Base-by-base conservation (phyloP, 2,888 invertebrate species). In the Sinhomidia bicolor region DNA sequence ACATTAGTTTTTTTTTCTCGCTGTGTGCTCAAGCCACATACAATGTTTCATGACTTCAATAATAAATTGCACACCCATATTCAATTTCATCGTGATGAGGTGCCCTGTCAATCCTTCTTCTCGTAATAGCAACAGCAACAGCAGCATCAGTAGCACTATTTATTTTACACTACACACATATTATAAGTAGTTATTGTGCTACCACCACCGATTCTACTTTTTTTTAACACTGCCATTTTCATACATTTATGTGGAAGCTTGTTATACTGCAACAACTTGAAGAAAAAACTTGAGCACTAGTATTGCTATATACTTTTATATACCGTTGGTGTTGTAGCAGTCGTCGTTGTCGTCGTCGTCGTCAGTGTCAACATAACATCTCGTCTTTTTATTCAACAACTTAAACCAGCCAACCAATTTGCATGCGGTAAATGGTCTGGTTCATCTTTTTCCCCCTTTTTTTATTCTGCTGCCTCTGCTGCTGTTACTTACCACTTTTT, bases 391-490 rank as follows among this genome's bases (percentile, higher is more conserved):
- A 20, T 47, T 14, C 78, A 78, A 84, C 68, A 60, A 68, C 80
- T 26, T 54, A 54, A 54, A 80, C 65, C 17, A 36, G 41, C 47
- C 29, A 26, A 87, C 44, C 57, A 32, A 87, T 87, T 87, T 87
- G 80, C 86, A 87, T 87, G 74, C 81, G 60, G 71, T 81, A 87
- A 87, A 87, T 87, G 62, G 86, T 62, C 81, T 87, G 81, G 86
- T 87, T 81, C 26, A 9, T 60, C 23, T 26, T 68, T 41, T 68
- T 20, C 20, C 41, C 41, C n/a, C n/a, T n/a, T n/a, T n/a, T n/a
- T n/a, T n/a, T n/a, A n/a, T n/a, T n/a, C n/a, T n/a, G n/a, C n/a
- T n/a, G n/a, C n/a, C n/a, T n/a, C n/a, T n/a, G n/a, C n/a, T n/a
- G n/a, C n/a, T n/a, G n/a, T n/a, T n/a, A n/a, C n/a, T n/a, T n/a